Conservation (phyloP, 2,888 invertebrate species). For the Desoria tigrina region DNA sequence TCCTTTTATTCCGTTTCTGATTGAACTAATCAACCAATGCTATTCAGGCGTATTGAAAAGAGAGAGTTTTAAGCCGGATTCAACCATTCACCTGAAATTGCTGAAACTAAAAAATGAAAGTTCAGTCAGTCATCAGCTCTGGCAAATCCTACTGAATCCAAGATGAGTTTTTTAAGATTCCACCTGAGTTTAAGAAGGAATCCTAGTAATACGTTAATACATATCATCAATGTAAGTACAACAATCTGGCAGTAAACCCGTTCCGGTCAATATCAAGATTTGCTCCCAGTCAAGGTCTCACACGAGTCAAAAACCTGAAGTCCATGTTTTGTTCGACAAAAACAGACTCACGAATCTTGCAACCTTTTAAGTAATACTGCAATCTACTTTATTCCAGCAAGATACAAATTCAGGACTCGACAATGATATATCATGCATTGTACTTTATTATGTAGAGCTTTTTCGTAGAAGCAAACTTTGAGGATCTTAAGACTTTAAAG, state of each 20-base stretch:
- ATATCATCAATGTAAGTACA: background rate
- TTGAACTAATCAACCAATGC: too few species aligned
- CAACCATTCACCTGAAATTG: too few species aligned
- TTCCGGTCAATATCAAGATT: constrained; percentile 28
- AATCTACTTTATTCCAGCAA: constrained; percentile 6
- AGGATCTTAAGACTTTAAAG: too few species aligned
- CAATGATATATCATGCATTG: background rate
- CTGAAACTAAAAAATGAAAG: too few species aligned
- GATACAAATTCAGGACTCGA: background rate
- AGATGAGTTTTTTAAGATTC: constrained; percentile 22
- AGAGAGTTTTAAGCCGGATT: too few species aligned
- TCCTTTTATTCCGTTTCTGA: too few species aligned
- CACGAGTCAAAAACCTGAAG: constrained; percentile 21
- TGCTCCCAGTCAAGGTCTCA: constrained; percentile 18
- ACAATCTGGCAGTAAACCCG: constrained; percentile 28
- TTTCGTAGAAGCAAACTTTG: too few species aligned
- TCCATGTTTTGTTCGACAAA: constrained; percentile 8
- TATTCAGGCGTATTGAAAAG: too few species aligned
- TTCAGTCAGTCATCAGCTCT: too few species aligned
- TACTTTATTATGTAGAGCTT: background rate
- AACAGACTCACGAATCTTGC: constrained; percentile 1
- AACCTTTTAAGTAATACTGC: background rate
- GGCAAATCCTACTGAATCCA: constrained; percentile 15
- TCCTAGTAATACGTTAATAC: background rate
- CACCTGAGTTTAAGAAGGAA: constrained; percentile 7